Base-by-base conservation (phyloP, 92 coral and sea anemone species). In the Scolanthus callimorphus region DNA sequence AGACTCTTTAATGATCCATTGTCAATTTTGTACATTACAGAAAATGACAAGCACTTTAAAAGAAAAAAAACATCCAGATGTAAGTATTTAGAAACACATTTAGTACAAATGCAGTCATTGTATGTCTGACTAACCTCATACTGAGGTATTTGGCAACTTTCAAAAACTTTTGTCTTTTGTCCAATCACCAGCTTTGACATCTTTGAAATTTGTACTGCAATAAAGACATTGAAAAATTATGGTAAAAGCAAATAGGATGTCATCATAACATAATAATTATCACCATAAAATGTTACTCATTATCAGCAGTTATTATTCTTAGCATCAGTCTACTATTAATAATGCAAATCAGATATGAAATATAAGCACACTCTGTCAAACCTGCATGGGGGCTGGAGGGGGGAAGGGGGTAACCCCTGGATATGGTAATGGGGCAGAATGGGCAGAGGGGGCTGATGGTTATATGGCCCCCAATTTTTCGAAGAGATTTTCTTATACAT, bases 131-230 rank as follows among this genome's bases (percentile, higher is more conserved):
- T 71, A 60, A 87, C 96, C 96, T 87, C 96, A 29, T 61, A 77
- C 51, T 82, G 96, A 59, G 94, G 94, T 24, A 80, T 74, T 34
- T 80, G 86, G 31, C 65, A 76, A 57, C 67, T 84, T 58, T 74
- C 80, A 68, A 86, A 91, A 22, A 62, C 83, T 55, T 84, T 83
- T 54, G 96, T 80, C 78, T 77, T 84, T 65, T 88, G 96, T 38
- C 98, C 98, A 71, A 76, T 90, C 1, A 74, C 38, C 23, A 88
- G 54, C 50, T 92, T 67, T 55, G 75, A 80, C 73, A 92, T 88
- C 27, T 87, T 81, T 20, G 90, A 70, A 24, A 77, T 57, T 31
- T 63, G 75, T 0, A 92, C 98, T 92, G 45, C 13, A 64, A 2
- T 20, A 34, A 34, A 34, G 15, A 34, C 6, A 34, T n/a, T n/a